These are phyloP conservation scores for Micrasema minimum DNA, from an alignment of 1,140 invertebrate genomes.

Conservation along the genomic window DNA sequence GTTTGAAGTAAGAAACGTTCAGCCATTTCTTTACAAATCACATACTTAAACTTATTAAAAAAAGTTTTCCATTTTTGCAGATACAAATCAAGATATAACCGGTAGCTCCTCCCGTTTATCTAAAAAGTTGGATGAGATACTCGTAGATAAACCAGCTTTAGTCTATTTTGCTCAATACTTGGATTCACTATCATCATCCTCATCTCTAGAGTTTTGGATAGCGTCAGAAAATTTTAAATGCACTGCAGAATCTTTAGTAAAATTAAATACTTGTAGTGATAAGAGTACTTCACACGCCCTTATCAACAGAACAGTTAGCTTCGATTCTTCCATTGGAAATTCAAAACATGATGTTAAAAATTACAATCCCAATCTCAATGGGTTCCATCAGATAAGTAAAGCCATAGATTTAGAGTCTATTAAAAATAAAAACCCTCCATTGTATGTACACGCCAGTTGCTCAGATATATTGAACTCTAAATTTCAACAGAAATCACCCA, in stretches of 20 bases:
- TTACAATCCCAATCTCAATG: conserved; percentile 35
- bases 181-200: conserved; percentile 60
- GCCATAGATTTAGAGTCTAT: conserved; percentile 1
- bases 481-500: neutral
- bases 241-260: conserved; percentile 47
- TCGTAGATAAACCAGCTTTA: conserved; percentile 59
- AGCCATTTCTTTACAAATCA: no score
- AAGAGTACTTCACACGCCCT: conserved; percentile 11
- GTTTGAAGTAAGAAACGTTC: no score
- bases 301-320: conserved; percentile 44
- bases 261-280: conserved; percentile 7
- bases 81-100: conserved; percentile 57
- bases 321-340: conserved; percentile 41
- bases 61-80: no score
- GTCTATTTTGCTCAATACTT: conserved; percentile 64
- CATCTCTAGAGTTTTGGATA: conserved; percentile 62
- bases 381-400: conserved; percentile 25
- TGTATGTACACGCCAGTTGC: conserved; percentile 31
- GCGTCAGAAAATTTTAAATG: conserved; percentile 62
- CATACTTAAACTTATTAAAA: no score
- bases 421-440: neutral
- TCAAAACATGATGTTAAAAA: conserved; percentile 13
- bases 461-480: conserved; percentile 22
- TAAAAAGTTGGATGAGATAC: conserved; percentile 60
- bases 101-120: conserved; percentile 61